Evolutionary conservation across 2,113 vertebrate species (phyloP), one percentile per base, ranked within the genome.

Genomic region (Scytalopus superciliaris): DNA sequence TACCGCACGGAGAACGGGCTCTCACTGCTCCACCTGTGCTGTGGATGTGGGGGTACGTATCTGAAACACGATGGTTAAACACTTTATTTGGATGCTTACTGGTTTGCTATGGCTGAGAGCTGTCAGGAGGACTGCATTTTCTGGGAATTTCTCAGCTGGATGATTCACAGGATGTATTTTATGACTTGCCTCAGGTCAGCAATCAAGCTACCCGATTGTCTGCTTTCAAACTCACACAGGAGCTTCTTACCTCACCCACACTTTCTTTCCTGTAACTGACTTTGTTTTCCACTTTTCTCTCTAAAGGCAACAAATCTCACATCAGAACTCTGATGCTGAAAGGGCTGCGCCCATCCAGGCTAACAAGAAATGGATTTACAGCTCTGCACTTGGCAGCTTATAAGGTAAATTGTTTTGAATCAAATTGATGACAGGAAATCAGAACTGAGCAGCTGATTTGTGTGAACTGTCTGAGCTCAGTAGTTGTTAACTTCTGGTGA

Each of bases 1-100:
- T 99, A 98, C 95, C 98, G 99, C 78, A 99, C 99, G 28, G 98
- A 99, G 95, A 98, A 96, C 42, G 99, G 99, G 18, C 97, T 99
- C 49, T 99, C 99, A 23, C 98, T 99, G 79, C 98, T 99, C 50
- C 99, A 99, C 95, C 98, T 99, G 88, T 99, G 99, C 97, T 99
- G 99, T 66, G 94, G 98, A 8, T 99, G 99, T 81, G 97, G 98
- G 93, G 99, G 99, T 99, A 97, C 95, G 98, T 97, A 76, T 70
- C 84, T 82, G 52, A 84, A 73, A n/a, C 50, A 14, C 28, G 16
- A 19, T 39, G 37, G 7, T 63, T 40, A 62, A 40, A 40, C 27
- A 62, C 25, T 62, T 62, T 35, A 28, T 39, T 40, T 39, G 37
- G 37, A 24, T 39, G 37, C 19, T 62, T 40, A 17, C 64, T 72